Conservation (phyloP, 1,140 invertebrate species). For the Aphelinus certus region DNA sequence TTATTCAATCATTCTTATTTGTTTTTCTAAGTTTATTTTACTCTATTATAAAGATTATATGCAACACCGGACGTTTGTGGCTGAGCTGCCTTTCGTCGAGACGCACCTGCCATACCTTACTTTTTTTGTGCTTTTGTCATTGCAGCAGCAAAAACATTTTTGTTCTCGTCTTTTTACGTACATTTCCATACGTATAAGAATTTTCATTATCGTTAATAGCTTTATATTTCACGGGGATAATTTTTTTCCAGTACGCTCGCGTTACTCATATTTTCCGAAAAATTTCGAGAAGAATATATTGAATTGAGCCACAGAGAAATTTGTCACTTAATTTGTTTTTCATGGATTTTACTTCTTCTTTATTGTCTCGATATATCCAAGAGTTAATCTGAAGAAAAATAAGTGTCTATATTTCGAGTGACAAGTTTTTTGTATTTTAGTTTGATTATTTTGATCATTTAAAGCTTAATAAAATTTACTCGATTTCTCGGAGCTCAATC, state of each 20-base stretch:
- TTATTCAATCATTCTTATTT: slow-evolving; percentile 41
- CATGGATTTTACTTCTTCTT: slow-evolving; percentile 25
- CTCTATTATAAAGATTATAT: slow-evolving; percentile 39
- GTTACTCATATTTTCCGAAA: slow-evolving; percentile 21
- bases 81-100: slow-evolving; percentile 50
- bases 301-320: slow-evolving; percentile 36
- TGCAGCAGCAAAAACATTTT: slow-evolving; percentile 34
- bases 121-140: slow-evolving; percentile 35
- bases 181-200: slow-evolving; percentile 42
- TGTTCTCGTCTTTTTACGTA: slow-evolving; percentile 43
- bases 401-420: slow-evolving; percentile 3
- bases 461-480: slow-evolving; percentile 12
- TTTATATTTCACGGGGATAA: slow-evolving; percentile 41
- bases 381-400: slow-evolving; percentile 32
- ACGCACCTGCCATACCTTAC: slow-evolving; percentile 32
- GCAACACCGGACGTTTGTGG: slow-evolving; percentile 53
- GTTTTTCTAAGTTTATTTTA: slow-evolving; percentile 43
- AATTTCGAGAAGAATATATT: slow-evolving; percentile 28
- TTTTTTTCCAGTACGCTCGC: slow-evolving; percentile 35
- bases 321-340: slow-evolving; percentile 27
- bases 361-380: slow-evolving; percentile 36
- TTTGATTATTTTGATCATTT: not conserved
- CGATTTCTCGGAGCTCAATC: slow-evolving; percentile 31
- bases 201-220: slow-evolving; percentile 45
- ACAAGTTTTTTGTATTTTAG: too few species aligned